A percentile compares a stretch with the other conserved stretches of the same genome.
Evolutionary conservation across 1,140 invertebrate genomes (phyloP).

Genomic region (Hylaeus volcanicus): DNA sequence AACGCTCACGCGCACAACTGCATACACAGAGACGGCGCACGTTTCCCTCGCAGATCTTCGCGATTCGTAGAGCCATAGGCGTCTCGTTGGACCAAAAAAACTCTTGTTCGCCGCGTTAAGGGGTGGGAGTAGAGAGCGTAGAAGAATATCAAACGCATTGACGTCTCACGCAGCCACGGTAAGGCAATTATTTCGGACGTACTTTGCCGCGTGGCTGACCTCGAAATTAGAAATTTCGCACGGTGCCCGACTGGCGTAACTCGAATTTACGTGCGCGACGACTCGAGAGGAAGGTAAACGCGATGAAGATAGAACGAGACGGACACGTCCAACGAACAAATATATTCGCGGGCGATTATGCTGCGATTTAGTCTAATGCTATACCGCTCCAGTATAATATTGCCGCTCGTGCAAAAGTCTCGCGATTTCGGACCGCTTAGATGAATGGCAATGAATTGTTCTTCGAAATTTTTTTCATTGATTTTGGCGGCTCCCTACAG

Average conservation of each 20-base stretch:
- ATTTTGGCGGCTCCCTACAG: too few relatives aligned
- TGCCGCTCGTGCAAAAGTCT: too few relatives aligned
- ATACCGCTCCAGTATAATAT: too few relatives aligned
- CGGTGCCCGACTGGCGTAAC: slow-evolving; percentile 24
- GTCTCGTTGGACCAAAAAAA: slow-evolving; percentile 64
- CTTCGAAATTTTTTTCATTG: too few relatives aligned
- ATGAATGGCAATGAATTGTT: too few relatives aligned
- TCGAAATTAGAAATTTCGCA: slow-evolving; percentile 51
- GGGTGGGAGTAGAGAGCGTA: slow-evolving; percentile 23
- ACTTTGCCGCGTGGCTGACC: slow-evolving; percentile 37
- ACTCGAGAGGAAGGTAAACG: neutral
- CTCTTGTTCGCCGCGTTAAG: slow-evolving; percentile 23
- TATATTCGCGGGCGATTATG: slow-evolving; percentile 30
- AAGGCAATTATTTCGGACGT: slow-evolving; percentile 60
- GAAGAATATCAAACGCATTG: slow-evolving; percentile 58
- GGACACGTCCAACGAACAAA: slow-evolving; percentile 16
- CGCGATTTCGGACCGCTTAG: too few relatives aligned
- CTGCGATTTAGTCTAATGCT: neutral
- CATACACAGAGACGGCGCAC: slow-evolving; percentile 57
- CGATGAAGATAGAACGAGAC: slow-evolving; percentile 15
- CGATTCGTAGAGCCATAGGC: slow-evolving; percentile 60
- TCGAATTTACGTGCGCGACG: slow-evolving; percentile 33
- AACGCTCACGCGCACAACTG: slow-evolving; percentile 71
- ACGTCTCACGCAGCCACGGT: slow-evolving; percentile 50
- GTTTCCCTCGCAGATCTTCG: slow-evolving; percentile 62